These are phyloP conservation scores for Saccostrea glomerata DNA, from an alignment of 1,140 invertebrate genomes.

Conservation along the genomic window DNA sequence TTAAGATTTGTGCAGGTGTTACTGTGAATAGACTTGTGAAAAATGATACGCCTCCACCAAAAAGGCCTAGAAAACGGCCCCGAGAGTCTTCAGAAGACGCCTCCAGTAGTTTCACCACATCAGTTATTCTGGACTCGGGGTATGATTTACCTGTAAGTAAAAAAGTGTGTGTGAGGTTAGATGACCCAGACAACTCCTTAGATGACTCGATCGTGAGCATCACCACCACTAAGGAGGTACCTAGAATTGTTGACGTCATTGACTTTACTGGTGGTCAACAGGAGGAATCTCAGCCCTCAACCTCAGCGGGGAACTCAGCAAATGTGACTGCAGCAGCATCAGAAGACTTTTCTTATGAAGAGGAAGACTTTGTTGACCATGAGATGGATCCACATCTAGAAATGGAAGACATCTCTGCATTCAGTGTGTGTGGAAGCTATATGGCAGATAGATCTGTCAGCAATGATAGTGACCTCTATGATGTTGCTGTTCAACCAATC, in stretches of 20 bases:
- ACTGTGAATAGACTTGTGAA: constrained; percentile 28
- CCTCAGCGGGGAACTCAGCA: neutral
- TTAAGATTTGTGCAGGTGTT: constrained; percentile 32
- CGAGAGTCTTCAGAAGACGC: neutral
- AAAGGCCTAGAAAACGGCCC: neutral
- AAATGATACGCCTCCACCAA: neutral
- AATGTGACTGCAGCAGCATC: neutral
- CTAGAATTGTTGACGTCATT: constrained; percentile 20
- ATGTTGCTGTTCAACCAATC: constrained; percentile 3
- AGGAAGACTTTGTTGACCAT: neutral
- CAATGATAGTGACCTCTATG: constrained; percentile 19
- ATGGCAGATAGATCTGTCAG: neutral
- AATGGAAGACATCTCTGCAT: neutral
- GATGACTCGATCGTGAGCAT: constrained; percentile 12
- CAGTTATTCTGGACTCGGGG: constrained; percentile 3
- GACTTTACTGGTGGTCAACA: neutral
- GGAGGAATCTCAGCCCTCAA: neutral
- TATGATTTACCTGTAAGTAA: constrained; percentile 25
- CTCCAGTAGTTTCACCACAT: constrained; percentile 5
- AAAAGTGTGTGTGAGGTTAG: constrained; percentile 34
- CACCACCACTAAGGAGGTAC: neutral
- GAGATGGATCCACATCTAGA: neutral
- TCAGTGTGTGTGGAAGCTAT: neutral
- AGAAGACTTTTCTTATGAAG: constrained; percentile 25
- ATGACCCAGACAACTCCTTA: constrained; percentile 18